These are phyloP conservation scores for Turnix velox DNA, from an alignment of 2,113 vertebrate species.

Conservation along the genomic window DNA sequence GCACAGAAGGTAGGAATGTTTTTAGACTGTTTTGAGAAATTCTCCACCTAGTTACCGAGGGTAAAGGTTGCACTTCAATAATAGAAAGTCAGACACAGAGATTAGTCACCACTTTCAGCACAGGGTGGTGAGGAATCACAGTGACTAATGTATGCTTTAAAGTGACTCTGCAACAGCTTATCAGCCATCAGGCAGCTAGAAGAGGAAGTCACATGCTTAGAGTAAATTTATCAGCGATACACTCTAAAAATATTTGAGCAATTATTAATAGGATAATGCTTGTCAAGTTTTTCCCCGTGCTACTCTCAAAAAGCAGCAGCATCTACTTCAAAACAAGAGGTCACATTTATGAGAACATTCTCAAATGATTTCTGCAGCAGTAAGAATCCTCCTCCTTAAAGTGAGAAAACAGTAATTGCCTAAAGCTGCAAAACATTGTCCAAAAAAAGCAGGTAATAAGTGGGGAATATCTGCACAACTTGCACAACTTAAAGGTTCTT, in stretches of 20 bases:
- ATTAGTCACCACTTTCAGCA: conserved; percentile 27
- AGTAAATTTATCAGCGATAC: not conserved
- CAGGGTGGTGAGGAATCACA: not conserved
- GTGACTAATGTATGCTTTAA: conserved; percentile 38
- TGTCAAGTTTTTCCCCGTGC: not conserved
- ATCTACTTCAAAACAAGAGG: not conserved
- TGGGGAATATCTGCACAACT: not conserved
- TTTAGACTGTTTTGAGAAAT: not conserved
- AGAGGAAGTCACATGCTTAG: not conserved
- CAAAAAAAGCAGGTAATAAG: not conserved
- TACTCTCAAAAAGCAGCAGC: not conserved
- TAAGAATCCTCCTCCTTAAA: not conserved
- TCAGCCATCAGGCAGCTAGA: not conserved
- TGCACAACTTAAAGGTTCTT: not conserved
- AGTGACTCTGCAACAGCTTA: not conserved
- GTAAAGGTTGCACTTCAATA: not conserved
- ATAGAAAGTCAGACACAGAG: not conserved
- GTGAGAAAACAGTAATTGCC: not conserved
- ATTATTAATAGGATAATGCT: not conserved
- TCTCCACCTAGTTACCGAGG: not conserved
- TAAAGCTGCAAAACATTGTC: not conserved
- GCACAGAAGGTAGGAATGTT: not conserved
- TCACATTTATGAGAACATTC: not conserved
- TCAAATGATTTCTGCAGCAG: not conserved
- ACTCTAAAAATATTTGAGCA: not conserved